phyloP scores from a whole-genome alignment of 2,888 invertebrate genomes.

The Dryomyza anilis region DNA sequence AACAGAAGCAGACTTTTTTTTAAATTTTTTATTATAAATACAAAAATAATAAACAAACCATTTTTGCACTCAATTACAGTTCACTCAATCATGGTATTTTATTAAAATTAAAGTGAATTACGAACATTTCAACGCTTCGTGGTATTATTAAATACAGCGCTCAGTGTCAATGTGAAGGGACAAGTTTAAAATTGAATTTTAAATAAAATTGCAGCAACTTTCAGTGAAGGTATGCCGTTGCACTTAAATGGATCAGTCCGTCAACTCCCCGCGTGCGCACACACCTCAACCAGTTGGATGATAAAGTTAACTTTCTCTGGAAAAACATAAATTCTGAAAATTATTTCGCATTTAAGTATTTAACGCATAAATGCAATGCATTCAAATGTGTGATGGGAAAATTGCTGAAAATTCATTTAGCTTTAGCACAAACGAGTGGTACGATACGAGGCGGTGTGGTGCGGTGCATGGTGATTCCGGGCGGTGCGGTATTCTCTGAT shows the following conservation, averaged over 20 bases:
- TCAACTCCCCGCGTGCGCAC: background rate
- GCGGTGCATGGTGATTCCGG: too few species aligned
- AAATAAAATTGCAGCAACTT: conserved; percentile 8
- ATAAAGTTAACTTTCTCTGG: background rate
- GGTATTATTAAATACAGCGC: too few species aligned
- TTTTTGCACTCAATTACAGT: too few species aligned
- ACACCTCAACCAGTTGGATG: background rate
- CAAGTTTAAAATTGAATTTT: conserved; percentile 17
- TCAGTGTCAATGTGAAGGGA: background rate
- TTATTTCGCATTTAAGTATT: conserved; percentile 38
- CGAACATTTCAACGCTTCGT: too few species aligned
- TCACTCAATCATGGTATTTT: too few species aligned
- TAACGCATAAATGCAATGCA: conserved; percentile 33
- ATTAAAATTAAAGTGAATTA: too few species aligned
- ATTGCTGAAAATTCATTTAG: conserved; percentile 29
- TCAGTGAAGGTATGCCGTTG: background rate
- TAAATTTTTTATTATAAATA: too few species aligned
- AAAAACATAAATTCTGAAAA: conserved; percentile 30
- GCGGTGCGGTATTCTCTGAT: too few species aligned
- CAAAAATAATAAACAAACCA: too few species aligned
- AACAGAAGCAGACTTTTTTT: too few species aligned
- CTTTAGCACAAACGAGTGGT: too few species aligned
- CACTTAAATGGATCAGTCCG: background rate
- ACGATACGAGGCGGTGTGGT: too few species aligned
- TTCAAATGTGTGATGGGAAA: conserved; percentile 24